Evolutionary conservation across 1,140 invertebrate species (phyloP), one percentile per base, ranked within the genome.

Genomic region (Pachyrhynchus sulphureomaculatus): DNA sequence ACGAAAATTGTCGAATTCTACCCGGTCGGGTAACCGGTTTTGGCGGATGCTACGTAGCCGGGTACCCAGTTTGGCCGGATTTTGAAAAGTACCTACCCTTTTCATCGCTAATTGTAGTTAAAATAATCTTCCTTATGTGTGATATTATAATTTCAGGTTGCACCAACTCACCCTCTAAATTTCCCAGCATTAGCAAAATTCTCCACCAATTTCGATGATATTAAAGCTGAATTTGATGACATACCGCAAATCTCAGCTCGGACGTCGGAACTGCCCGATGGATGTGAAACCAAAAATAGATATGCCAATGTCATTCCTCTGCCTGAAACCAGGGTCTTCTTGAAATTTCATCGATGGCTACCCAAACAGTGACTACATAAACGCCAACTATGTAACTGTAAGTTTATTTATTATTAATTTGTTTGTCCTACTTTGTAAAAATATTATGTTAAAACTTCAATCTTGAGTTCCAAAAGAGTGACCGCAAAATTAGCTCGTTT

Each of bases 251-350:
- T 91, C 4, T 86, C 85, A 1, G 86, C 88, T 0, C 82, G 86
- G 41, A 85, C 87, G 53, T 91, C 92, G 64, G 91, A 93, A 69
- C 81, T 97, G 18, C 93, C 93, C 0, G 75, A 81, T 0, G 93
- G 92, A 0, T 91, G 89, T 36, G 93, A 96, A 72, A 83, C 90
- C 45, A 96, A 95, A 77, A 96, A 97, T 77, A 84, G 93, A 67
- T 96, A 93, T 79, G 92, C 93, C 34, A 96, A 97, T 79, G 92
- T 96, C 24, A 88, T 96, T 68, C 94, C 94, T 42, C 82, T 94
- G 69, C 92, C 92, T 32, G 90, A 93, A 78, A 94, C 92, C 17
- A 83, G 93, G 67, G 93, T 96, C 1, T 83, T 84, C 23, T 79
- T 95, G 9, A 79, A 82, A 68, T 79, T 79, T 58, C n/a, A 78